Evolutionary conservation across 2,113 vertebrate genomes (phyloP).

Genomic region (Melanerpes aurifrons): DNA sequence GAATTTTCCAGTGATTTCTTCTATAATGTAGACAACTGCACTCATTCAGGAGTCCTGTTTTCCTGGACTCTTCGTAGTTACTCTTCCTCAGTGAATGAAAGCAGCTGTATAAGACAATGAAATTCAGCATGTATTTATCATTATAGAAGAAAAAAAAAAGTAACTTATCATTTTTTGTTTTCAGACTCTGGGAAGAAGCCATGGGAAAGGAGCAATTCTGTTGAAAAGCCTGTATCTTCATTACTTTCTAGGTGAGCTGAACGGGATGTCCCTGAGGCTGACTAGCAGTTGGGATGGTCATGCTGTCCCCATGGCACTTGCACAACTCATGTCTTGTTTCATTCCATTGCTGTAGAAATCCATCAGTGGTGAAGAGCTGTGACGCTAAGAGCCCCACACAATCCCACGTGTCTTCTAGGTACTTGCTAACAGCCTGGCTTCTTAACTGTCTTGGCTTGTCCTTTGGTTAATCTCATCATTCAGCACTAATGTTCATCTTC

Average conservation of each 20-base stretch:
- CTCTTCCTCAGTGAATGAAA: neutral
- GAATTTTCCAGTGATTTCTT: neutral
- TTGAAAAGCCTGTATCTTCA: constrained; percentile 90
- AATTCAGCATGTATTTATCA: neutral
- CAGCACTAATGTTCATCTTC: neutral
- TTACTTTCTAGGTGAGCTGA: constrained; percentile 90
- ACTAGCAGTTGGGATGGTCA: neutral
- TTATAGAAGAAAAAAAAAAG: neutral
- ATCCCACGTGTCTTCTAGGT: constrained; percentile 83
- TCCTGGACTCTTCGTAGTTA: neutral
- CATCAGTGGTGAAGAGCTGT: constrained; percentile 81
- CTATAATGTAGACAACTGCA: neutral
- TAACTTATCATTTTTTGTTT: neutral
- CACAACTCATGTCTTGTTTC: constrained; percentile 75
- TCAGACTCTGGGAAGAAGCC: constrained; percentile 94
- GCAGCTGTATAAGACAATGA: neutral
- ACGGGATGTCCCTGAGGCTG: neutral
- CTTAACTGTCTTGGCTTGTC: constrained; percentile 52
- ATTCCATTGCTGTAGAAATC: constrained; percentile 82
- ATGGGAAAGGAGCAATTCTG: constrained; percentile 97
- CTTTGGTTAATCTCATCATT: constrained; percentile 27
- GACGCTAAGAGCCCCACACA: constrained; percentile 85
- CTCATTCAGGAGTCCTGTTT: neutral
- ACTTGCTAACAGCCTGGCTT: constrained; percentile 58
- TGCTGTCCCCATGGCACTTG: neutral